Conservation (phyloP, 2,797 vertebrate genomes). For the Crocidura indochinensis region DNA sequence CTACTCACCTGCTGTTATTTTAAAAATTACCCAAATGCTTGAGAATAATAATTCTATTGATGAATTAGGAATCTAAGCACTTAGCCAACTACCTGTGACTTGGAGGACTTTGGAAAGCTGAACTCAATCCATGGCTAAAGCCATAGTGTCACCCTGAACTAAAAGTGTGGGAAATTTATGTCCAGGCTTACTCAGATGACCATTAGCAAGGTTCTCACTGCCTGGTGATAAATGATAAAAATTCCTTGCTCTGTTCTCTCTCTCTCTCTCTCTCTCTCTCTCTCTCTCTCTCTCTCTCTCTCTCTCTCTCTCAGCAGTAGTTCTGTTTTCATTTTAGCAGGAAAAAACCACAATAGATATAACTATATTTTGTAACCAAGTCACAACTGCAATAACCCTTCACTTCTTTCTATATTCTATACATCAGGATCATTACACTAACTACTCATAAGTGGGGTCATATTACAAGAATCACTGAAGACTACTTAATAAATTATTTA, state of each 20-base stretch:
- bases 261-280: no score
- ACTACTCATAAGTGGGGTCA: neutral
- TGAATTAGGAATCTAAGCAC: neutral
- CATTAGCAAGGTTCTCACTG: neutral
- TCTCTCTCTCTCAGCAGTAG: no score
- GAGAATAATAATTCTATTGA: neutral
- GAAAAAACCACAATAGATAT: neutral
- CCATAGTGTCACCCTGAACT: neutral
- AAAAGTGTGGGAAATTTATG: neutral
- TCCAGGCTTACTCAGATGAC: neutral
- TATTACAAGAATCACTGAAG: neutral
- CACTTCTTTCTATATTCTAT: neutral
- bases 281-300: no score
- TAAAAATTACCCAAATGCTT: neutral
- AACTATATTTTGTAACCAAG: neutral
- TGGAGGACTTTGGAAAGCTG: neutral
- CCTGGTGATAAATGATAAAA: neutral
- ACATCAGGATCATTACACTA: neutral
- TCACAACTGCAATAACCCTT: neutral
- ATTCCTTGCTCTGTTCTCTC: neutral
- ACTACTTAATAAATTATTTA: neutral
- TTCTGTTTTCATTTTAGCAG: neutral
- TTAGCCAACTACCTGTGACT: neutral
- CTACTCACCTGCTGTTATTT: neutral
- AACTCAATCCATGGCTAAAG: neutral